A percentile compares a stretch with the other conserved stretches of the same genome.
These are phyloP conservation scores for Haplochromis vanheusdeni DNA, from an alignment of 2,113 vertebrate species.

Conservation along the genomic window DNA sequence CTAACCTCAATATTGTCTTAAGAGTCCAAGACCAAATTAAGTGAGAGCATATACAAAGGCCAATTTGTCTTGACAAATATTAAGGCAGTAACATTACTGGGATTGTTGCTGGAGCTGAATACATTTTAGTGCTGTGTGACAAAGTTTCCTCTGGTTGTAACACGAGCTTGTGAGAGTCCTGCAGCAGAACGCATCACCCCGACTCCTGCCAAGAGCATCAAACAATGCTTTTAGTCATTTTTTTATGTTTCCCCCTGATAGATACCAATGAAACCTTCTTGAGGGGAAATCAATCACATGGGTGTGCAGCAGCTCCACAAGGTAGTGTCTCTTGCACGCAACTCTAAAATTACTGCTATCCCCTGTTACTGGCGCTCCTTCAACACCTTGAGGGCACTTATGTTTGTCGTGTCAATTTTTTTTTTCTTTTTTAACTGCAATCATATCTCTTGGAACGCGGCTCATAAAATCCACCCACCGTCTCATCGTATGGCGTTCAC, in stretches of 20 bases:
- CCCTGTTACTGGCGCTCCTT: neutral
- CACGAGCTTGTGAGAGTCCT: neutral
- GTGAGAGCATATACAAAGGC: constrained; percentile 3
- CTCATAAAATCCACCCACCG: constrained; percentile 1
- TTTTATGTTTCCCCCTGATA: neutral
- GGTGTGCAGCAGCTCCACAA: constrained; percentile 12
- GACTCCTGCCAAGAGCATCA: constrained; percentile 6
- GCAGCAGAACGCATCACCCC: neutral
- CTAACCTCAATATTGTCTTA: constrained; percentile 45
- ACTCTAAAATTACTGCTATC: constrained; percentile 42
- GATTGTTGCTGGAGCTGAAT: constrained; percentile 1
- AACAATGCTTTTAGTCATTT: constrained; percentile 40
- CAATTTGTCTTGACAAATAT: neutral
- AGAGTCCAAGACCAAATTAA: constrained; percentile 15
- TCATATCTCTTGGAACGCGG: neutral
- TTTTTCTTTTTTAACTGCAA: neutral
- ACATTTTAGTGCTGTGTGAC: neutral
- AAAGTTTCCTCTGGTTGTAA: neutral
- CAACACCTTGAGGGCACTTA: constrained; percentile 31
- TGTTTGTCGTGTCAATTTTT: constrained; percentile 3
- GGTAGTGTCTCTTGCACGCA: constrained; percentile 48
- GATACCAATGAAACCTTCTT: constrained; percentile 41
- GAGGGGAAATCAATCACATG: constrained; percentile 42
- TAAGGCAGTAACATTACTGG: neutral
- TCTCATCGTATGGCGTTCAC: constrained; percentile 22